phyloP scores from a whole-genome alignment of 2,888 invertebrate genomes.

The Sipha maydis region DNA sequence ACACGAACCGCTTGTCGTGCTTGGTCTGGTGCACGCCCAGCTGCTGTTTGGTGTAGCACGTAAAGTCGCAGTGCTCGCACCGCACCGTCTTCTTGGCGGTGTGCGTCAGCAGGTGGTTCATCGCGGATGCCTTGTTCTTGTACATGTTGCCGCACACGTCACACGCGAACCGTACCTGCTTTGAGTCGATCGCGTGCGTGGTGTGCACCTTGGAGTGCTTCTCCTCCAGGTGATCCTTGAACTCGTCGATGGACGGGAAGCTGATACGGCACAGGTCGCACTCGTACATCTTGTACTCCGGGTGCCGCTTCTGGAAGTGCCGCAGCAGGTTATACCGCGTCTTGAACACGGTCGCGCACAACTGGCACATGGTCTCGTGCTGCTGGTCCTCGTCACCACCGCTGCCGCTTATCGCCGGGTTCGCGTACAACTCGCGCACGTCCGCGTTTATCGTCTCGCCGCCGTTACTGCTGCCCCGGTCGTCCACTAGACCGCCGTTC shows the following conservation, averaged over 20 bases:
- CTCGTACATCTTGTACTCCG: constrained; percentile 36
- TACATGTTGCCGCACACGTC: constrained; percentile 70
- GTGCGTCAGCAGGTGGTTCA: constrained; percentile 68
- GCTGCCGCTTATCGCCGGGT: not conserved
- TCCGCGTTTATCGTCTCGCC: not conserved
- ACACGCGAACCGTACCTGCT: constrained; percentile 67
- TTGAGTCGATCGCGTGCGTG: constrained; percentile 11
- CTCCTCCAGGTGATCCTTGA: constrained; percentile 68
- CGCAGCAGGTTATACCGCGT: constrained; percentile 45
- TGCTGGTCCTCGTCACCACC: not conserved
- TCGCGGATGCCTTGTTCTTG: constrained; percentile 69
- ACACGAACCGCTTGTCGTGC: constrained; percentile 67
- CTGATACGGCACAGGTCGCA: constrained; percentile 68
- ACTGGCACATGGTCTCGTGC: constrained; percentile 47
- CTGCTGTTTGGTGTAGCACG: constrained; percentile 62
- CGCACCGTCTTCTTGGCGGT: constrained; percentile 53
- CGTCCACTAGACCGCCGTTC: not conserved
- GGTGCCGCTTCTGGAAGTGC: constrained; percentile 41
- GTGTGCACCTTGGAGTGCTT: constrained; percentile 33
- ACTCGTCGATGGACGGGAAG: constrained; percentile 67
- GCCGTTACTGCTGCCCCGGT: not conserved
- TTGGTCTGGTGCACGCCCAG: constrained; percentile 63
- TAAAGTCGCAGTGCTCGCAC: constrained; percentile 40
- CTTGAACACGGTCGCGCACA: constrained; percentile 54
- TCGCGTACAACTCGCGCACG: not conserved